Percentiles rank a stretch among this genome's conserved stretches.
Conservation (phyloP, 2,888 invertebrate species). For the Cantharis rustica region DNA sequence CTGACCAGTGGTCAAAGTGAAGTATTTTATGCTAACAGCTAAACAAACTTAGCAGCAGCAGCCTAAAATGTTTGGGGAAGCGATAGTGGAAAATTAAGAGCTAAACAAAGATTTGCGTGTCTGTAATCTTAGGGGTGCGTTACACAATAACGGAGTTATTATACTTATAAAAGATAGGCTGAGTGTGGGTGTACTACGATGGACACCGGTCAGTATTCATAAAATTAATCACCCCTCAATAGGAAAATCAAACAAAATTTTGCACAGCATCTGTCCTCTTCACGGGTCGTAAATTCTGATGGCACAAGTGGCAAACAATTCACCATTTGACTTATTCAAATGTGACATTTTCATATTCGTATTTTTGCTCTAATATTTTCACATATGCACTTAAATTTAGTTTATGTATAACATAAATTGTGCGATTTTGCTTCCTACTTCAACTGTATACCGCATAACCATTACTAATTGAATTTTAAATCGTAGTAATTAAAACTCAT, state of each 20-base stretch:
- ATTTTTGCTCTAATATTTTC: constrained; percentile 48
- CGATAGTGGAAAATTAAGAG: neutral
- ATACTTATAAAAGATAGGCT: neutral
- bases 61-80: neutral
- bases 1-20: constrained; percentile 2
- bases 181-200: constrained; percentile 18
- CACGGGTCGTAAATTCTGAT: constrained; percentile 46
- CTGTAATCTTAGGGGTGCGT: neutral
- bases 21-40: constrained; percentile 3
- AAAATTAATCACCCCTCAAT: constrained; percentile 40
- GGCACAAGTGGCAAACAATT: constrained; percentile 9
- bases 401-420: constrained; percentile 42
- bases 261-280: constrained; percentile 50
- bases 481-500: constrained; percentile 27
- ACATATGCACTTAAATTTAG: constrained; percentile 41
- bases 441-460: constrained; percentile 9
- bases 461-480: constrained; percentile 24
- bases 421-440: neutral
- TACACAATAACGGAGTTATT: neutral
- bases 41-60: neutral
- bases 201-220: constrained; percentile 53
- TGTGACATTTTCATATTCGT: constrained; percentile 53
- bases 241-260: constrained; percentile 44
- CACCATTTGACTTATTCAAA: constrained; percentile 45
- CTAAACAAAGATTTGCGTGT: neutral